Evolutionary conservation across 2,888 invertebrate species (phyloP), one percentile per base, ranked within the genome.

Genomic region (Sphinx pinastri): DNA sequence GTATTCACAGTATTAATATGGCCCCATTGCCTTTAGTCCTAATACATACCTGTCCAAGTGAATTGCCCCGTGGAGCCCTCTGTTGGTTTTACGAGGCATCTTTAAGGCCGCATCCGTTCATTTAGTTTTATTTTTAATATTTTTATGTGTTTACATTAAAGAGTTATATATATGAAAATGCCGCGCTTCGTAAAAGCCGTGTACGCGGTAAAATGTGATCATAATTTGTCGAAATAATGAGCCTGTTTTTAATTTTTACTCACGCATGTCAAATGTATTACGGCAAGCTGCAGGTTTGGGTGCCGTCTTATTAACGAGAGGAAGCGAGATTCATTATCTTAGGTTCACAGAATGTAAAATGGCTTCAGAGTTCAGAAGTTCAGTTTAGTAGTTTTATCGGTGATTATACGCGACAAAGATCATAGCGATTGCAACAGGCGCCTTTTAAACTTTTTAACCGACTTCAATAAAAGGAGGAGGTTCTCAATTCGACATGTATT

Each of bases 71-170:
- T 52, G 51, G 68, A 59, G 66, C 67, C 67, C 67, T 38, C 57
- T 57, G 71, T 71, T 45, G 51, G 59, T 77, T 84, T 84, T 81
- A 84, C 76, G 77, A 83, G 78, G 75, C 75, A 78, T 76, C 76
- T 81, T 77, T 19, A 81, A 74, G 70, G 71, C 72, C 77, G 71
- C 77, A 76, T 82, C 81, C 82, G 79, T 78, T 70, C 78, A 78
- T 76, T 79, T 74, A 76, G 75, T 75, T 75, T 76, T 76, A 75
- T 78, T 80, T 58, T 76, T 73, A 79, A 79, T 81, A 78, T 79
- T 81, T 83, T 78, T 75, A 78, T 75, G 74, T 70, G 75, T 70
- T 75, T 58, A 59, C 66, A 52, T 67, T 55, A 60, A 54, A 47
- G 63, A 19, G 47, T 25, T 19, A 63, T 63, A 19, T 63, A 19